Conservation (phyloP, 2,113 vertebrate species). For the Talpa occidentalis region DNA sequence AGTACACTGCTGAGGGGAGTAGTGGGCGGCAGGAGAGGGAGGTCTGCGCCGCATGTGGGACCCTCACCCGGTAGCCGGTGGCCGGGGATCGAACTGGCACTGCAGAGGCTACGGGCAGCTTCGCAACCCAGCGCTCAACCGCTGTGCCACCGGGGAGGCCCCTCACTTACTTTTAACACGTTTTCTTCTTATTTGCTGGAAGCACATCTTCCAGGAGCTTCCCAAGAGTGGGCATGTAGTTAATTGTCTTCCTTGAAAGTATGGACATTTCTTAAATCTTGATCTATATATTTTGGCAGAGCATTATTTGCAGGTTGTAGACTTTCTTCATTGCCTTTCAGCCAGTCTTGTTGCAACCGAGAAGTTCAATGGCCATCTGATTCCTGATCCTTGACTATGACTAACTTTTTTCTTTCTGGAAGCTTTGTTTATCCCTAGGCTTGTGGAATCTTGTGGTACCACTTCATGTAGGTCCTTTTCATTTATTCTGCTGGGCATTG, state of each 20-base stretch:
- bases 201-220: background rate
- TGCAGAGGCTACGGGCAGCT: too few species aligned
- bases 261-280: background rate
- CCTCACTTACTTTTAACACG: background rate
- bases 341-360: background rate
- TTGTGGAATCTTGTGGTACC: background rate
- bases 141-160: too few species aligned
- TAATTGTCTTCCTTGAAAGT: slow-evolving; percentile 9
- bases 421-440: background rate
- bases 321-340: background rate
- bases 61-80: too few species aligned
- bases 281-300: background rate
- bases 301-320: background rate
- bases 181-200: background rate
- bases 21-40: too few species aligned
- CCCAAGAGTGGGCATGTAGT: background rate
- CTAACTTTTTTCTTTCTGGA: background rate
- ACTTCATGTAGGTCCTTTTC: background rate
- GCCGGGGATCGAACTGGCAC: too few species aligned
- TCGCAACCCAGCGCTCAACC: too few species aligned
- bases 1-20: too few species aligned
- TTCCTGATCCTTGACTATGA: background rate
- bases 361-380: background rate
- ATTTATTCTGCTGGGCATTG: background rate
- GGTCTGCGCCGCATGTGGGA: too few species aligned